Evolutionary conservation across 2,888 invertebrate species (phyloP).

Genomic region (Chironomus riparius): DNA sequence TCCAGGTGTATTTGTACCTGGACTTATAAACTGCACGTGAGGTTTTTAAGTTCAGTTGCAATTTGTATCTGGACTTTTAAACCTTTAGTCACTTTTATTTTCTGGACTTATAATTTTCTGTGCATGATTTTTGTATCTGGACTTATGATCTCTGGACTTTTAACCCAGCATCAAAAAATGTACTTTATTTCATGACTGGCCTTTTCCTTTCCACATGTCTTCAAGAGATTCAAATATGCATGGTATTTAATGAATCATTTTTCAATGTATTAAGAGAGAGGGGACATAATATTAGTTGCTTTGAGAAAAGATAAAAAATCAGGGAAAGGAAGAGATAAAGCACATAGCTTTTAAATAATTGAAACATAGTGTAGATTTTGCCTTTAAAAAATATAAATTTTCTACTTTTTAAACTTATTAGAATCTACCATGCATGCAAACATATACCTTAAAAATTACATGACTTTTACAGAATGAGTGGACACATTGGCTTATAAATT

Average conservation of each 20-base stretch:
- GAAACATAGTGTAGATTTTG: conserved; percentile 12
- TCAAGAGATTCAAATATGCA: not conserved
- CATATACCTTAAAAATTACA: conserved; percentile 11
- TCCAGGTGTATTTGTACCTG: too few species aligned
- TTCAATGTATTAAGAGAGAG: not conserved
- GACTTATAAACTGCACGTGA: too few species aligned
- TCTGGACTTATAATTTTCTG: too few species aligned
- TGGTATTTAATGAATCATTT: not conserved
- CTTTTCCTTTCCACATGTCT: not conserved
- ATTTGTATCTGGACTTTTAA: too few species aligned
- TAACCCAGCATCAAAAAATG: too few species aligned
- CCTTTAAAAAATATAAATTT: conserved; percentile 12
- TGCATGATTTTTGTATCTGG: too few species aligned
- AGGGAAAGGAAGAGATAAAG: not conserved
- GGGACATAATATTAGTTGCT: not conserved
- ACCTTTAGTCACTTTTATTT: too few species aligned
- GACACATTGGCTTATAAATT: not conserved
- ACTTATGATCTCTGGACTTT: too few species aligned
- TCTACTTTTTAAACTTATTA: not conserved
- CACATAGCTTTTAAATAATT: not conserved
- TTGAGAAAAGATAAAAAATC: not conserved
- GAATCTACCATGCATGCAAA: not conserved
- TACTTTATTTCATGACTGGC: not conserved
- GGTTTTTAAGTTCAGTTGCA: too few species aligned
- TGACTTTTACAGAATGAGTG: not conserved